A percentile compares a stretch with the other conserved stretches of the same genome.
Evolutionary conservation across 2,113 vertebrate species (phyloP).

Genomic region (Hippocampus barbouri): DNA sequence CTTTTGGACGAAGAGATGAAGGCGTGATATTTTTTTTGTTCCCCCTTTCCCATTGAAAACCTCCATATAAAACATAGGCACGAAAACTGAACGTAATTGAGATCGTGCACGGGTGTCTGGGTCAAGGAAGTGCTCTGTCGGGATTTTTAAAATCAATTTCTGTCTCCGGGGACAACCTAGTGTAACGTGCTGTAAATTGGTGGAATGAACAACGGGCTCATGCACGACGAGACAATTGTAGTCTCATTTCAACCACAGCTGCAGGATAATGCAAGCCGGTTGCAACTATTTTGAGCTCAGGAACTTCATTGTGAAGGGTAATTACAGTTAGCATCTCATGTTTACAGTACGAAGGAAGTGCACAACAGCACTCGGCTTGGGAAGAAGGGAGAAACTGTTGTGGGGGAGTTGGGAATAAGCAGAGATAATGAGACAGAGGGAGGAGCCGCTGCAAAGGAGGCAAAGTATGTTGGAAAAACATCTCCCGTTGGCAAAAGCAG

Average conservation of each 20-base stretch:
- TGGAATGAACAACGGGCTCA: neutral
- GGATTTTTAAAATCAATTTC: slow-evolving; percentile 11
- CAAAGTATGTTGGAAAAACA: slow-evolving; percentile 2
- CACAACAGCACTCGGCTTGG: slow-evolving; percentile 7
- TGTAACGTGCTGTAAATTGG: neutral
- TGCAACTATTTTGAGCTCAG: slow-evolving; percentile 4
- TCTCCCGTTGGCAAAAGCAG: neutral
- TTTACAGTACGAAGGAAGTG: slow-evolving; percentile 7
- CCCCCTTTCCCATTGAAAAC: neutral
- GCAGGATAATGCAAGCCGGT: neutral
- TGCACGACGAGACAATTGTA: neutral
- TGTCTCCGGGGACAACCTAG: slow-evolving; percentile 8
- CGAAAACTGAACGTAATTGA: slow-evolving; percentile 27
- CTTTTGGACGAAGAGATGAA: neutral
- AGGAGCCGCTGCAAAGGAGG: slow-evolving; percentile 37
- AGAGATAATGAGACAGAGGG: slow-evolving; percentile 48
- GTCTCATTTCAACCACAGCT: neutral
- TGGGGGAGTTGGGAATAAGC: slow-evolving; percentile 25
- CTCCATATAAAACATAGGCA: neutral
- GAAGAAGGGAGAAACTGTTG: slow-evolving; percentile 3
- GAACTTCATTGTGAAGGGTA: neutral
- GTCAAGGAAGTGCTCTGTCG: slow-evolving; percentile 16
- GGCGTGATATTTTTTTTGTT: slow-evolving; percentile 16
- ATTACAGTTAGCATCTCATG: slow-evolving; percentile 15
- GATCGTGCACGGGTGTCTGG: slow-evolving; percentile 14